Percentiles rank a stretch among this genome's conserved stretches.
Evolutionary conservation across 2,888 invertebrate species (phyloP).

Genomic region (Chrysomela aeneicollis): DNA sequence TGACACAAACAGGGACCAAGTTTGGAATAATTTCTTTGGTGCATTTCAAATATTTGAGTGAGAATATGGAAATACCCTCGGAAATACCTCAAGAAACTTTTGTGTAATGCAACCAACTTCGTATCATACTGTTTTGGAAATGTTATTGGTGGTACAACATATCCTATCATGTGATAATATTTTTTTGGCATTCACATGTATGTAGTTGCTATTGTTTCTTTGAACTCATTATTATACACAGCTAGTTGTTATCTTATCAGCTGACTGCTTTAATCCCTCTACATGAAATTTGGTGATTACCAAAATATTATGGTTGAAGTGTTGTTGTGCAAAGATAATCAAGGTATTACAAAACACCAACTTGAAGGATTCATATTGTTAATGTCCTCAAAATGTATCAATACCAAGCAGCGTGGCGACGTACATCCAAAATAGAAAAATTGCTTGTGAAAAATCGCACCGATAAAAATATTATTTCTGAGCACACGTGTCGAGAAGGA

Average conservation of each 20-base stretch:
- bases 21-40: too few species aligned
- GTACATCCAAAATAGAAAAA: background rate
- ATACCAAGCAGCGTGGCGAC: too few species aligned
- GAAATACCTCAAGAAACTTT: too few species aligned
- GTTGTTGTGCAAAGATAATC: background rate
- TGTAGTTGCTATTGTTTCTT: background rate
- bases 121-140: too few species aligned
- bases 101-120: too few species aligned
- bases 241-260: background rate
- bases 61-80: too few species aligned
- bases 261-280: background rate
- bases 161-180: too few species aligned
- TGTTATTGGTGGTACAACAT: too few species aligned
- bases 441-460: background rate
- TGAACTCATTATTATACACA: background rate
- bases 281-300: background rate
- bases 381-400: too few species aligned
- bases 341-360: background rate
- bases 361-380: too few species aligned
- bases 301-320: background rate
- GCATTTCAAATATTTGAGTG: too few species aligned
- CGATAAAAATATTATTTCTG: background rate
- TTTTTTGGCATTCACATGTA: too few species aligned
- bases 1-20: slow-evolving; percentile 6
- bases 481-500: background rate